Evolutionary conservation across 2,113 vertebrate species (phyloP).

Genomic region (Hydrolagus affinis): DNA sequence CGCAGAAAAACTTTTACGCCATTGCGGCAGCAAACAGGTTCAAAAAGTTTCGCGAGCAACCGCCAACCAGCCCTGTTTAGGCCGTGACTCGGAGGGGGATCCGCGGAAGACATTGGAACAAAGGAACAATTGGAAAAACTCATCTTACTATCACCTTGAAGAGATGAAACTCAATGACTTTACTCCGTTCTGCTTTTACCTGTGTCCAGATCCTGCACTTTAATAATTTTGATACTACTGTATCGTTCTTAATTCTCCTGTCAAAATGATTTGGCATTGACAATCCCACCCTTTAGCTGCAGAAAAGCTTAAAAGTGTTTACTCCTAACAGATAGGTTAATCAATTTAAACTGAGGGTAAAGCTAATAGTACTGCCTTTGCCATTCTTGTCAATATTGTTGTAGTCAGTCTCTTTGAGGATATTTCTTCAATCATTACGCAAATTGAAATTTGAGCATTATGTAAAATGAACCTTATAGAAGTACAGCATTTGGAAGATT

Average conservation of each 20-base stretch:
- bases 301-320: neutral
- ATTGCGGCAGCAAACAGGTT: constrained; percentile 76
- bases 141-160: neutral
- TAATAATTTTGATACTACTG: neutral
- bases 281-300: neutral
- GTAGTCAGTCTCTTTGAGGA: neutral
- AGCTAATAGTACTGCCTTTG: neutral
- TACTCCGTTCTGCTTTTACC: neutral
- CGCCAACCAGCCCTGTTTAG: constrained; percentile 45
- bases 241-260: neutral
- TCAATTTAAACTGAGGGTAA: neutral
- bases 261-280: neutral
- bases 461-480: neutral
- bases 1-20: constrained; percentile 75
- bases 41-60: constrained; percentile 58
- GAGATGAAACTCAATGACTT: neutral
- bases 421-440: neutral
- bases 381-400: neutral
- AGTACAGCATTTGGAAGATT: constrained; percentile 4
- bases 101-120: neutral
- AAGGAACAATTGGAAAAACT: neutral
- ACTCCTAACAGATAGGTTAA: too few relatives aligned
- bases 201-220: constrained; percentile 15
- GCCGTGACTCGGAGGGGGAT: neutral
- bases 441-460: constrained; percentile 4